Base-by-base conservation (phyloP, 2,888 invertebrate species). In the Thymelicus lineola region DNA sequence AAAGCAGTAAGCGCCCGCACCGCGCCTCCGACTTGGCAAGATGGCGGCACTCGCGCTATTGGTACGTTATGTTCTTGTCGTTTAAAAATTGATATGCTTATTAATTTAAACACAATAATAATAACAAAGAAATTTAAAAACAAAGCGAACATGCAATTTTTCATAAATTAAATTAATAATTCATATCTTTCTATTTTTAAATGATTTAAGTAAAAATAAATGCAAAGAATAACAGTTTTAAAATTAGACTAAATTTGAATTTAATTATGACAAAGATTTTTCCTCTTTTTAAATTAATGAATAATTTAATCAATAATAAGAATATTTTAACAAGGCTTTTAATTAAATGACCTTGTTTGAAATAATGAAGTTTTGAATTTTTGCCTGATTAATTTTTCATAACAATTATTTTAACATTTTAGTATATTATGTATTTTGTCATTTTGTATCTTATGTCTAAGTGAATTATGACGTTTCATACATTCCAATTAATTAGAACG, bases 1-100 rank as follows among this genome's bases (percentile, higher is more conserved):
- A 80, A 93, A 92, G 88, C 78, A 75, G 76, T 75, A 68, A 69
- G 84, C 90, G 82, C 86, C 63, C 72, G 88, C 90, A 84, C 83
- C 81, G 91, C 89, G 86, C 87, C 90, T 91, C 89, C 89, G 88
- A 92, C 84, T 90, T 80, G 82, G 83, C 87, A 77, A 86, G 85
- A 91, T 91, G 91, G 84, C 90, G 83, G 84, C 73, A 45, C 42
- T 60, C 53, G 70, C 70, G 70, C 70, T 53, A 70, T 70, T 70
- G 70, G 70, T 70, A 65, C 60, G 70, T 70, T 70, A 65, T 61
- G 17, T 42, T 62, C 61, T 45, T 68, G 68, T 62, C 69, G 63
- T 59, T 69, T 69, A 50, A 57, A 63, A 62, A 68, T 68, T 57
- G 35, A 42, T 55, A 15, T 28, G 53, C 28, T 55, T 55, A 42